These are phyloP conservation scores for Peromyscus melanophrys DNA, from an alignment of 2,797 vertebrate genomes.

Conservation along the genomic window DNA sequence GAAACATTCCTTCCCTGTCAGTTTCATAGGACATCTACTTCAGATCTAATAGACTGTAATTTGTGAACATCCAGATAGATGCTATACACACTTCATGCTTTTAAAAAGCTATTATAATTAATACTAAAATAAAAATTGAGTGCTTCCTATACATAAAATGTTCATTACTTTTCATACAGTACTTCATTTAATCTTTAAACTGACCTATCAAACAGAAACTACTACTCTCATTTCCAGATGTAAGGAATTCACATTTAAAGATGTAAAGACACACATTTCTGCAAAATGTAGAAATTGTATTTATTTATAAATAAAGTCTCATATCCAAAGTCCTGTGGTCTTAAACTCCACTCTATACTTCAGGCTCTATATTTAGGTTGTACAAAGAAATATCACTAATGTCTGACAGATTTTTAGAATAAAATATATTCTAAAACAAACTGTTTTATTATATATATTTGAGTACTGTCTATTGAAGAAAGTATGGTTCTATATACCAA, in stretches of 20 bases:
- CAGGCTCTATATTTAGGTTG: neutral
- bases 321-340: conserved; percentile 4
- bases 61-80: conserved; percentile 26
- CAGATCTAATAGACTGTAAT: neutral
- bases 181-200: conserved; percentile 57
- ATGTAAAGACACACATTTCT: neutral
- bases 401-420: neutral
- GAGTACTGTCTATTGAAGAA: conserved; percentile 40
- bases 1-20: neutral
- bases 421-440: conserved; percentile 3
- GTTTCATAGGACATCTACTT: conserved; percentile 22
- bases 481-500: conserved; percentile 9
- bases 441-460: neutral
- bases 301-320: conserved; percentile 38
- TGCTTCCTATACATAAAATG: neutral
- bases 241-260: conserved; percentile 19
- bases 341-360: conserved; percentile 25
- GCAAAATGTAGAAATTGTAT: neutral
- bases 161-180: conserved; percentile 27
- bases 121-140: neutral
- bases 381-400: conserved; percentile 60
- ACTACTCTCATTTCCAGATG: conserved; percentile 28
- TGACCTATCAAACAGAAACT: conserved; percentile 40
- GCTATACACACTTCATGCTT: neutral
- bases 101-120: conserved; percentile 42